Conservation (phyloP, 2,797 vertebrate species). For the Leuciscus waleckii region DNA sequence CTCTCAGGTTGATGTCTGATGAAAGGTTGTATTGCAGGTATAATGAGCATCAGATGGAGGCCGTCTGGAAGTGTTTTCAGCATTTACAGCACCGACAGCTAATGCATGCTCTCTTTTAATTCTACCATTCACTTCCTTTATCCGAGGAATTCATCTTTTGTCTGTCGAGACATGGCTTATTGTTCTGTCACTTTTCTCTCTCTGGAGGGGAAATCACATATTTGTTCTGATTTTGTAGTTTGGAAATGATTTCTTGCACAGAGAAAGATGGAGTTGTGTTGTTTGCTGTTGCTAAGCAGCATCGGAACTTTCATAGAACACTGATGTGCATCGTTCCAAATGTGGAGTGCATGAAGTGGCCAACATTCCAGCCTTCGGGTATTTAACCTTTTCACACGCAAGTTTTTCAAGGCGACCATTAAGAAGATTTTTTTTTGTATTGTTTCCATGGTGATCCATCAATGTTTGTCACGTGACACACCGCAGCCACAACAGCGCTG, state of each 20-base stretch:
- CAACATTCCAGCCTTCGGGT: too few species aligned
- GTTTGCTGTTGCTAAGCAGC: slow-evolving; percentile 5
- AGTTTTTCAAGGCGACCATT: too few species aligned
- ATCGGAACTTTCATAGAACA: neutral
- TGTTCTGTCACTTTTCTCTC: neutral
- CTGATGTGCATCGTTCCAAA: neutral
- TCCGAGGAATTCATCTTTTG: neutral
- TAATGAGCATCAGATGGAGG: slow-evolving; percentile 50
- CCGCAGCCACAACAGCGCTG: too few species aligned
- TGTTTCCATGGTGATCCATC: too few species aligned
- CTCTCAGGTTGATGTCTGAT: slow-evolving; percentile 60
- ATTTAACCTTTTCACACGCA: too few species aligned
- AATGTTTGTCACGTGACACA: too few species aligned
- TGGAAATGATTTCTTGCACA: neutral
- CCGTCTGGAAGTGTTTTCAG: slow-evolving; percentile 39
- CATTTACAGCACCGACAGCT: slow-evolving; percentile 10
- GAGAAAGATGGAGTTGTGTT: neutral
- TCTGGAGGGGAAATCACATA: neutral
- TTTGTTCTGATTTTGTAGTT: neutral
- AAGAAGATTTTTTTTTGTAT: too few species aligned
- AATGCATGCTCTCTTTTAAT: neutral
- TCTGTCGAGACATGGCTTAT: neutral
- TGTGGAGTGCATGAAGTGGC: neutral
- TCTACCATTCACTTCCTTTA: neutral
- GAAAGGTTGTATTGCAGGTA: slow-evolving; percentile 48